Evolutionary conservation across 2,113 vertebrate genomes (phyloP).

Genomic region (Calidris pygmaea): DNA sequence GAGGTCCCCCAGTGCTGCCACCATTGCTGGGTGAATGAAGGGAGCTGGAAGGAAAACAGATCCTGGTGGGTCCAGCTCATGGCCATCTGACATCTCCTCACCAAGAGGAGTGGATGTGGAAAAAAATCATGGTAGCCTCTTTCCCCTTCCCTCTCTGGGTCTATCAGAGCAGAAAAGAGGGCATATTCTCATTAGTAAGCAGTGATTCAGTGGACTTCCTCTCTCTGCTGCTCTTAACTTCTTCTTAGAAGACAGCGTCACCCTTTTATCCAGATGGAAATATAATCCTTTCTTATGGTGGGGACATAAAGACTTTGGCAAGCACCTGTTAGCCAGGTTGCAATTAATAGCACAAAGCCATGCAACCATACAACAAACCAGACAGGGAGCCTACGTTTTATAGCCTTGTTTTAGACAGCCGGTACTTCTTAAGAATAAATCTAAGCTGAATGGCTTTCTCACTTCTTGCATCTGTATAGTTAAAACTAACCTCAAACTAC

Average conservation of each 20-base stretch:
- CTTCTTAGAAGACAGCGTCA: not conserved
- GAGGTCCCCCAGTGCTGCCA: not conserved
- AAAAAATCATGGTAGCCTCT: not conserved
- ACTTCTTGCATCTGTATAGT: slow-evolving; percentile 56
- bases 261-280: slow-evolving; percentile 44
- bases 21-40: not conserved
- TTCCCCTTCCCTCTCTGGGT: not conserved
- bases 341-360: slow-evolving; percentile 60
- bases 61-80: not conserved
- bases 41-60: not conserved
- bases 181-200: not conserved
- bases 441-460: slow-evolving; percentile 50
- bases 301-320: slow-evolving; percentile 52
- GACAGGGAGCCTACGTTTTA: slow-evolving; percentile 62
- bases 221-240: not conserved
- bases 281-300: slow-evolving; percentile 29
- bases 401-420: slow-evolving; percentile 59
- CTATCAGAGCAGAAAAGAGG: not conserved
- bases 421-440: slow-evolving; percentile 58
- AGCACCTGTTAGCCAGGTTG: slow-evolving; percentile 71
- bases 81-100: not conserved
- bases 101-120: not conserved
- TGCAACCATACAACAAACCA: slow-evolving; percentile 44
- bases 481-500: slow-evolving; percentile 52
- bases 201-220: slow-evolving; percentile 2